Percentiles rank a stretch among this genome's conserved stretches.
Evolutionary conservation across 2,113 vertebrate genomes (phyloP).

Genomic region (Trematocara unimaculatum): DNA sequence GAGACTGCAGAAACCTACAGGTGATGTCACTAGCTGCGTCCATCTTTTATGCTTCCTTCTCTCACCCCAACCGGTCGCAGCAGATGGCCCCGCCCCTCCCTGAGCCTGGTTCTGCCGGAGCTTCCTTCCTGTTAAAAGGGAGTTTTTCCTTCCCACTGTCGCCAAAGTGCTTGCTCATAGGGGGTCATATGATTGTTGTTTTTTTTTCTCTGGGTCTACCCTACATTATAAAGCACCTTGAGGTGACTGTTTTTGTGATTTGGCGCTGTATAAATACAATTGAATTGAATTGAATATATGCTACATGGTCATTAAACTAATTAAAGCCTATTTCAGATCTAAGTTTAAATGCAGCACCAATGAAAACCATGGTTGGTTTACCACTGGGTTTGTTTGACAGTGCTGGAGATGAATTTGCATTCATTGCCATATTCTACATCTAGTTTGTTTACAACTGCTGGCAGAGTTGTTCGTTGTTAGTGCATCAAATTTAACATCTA

Average conservation of each 20-base stretch:
- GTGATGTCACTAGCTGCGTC: background rate
- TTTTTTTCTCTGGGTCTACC: background rate
- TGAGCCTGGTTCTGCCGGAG: background rate
- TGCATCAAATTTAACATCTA: background rate
- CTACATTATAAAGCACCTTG: background rate
- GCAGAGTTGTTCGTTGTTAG: background rate
- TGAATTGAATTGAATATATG: background rate
- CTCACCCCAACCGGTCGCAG: accelerated
- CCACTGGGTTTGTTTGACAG: background rate
- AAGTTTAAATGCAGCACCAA: background rate
- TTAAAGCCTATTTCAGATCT: background rate
- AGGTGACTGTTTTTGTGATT: accelerated
- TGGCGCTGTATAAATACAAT: accelerated
- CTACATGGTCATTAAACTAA: background rate
- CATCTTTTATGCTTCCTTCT: background rate
- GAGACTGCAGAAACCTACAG: background rate
- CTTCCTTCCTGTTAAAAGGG: background rate
- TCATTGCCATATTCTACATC: background rate
- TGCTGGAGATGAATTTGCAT: background rate
- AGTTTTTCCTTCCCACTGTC: background rate
- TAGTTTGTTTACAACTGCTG: background rate
- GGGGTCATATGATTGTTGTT: background rate
- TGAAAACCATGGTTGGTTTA: background rate
- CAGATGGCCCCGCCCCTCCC: background rate
- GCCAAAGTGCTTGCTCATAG: background rate